Evolutionary conservation across 1,140 invertebrate species (phyloP), one percentile per base, ranked within the genome.

Genomic region (Heliconius nattereri): DNA sequence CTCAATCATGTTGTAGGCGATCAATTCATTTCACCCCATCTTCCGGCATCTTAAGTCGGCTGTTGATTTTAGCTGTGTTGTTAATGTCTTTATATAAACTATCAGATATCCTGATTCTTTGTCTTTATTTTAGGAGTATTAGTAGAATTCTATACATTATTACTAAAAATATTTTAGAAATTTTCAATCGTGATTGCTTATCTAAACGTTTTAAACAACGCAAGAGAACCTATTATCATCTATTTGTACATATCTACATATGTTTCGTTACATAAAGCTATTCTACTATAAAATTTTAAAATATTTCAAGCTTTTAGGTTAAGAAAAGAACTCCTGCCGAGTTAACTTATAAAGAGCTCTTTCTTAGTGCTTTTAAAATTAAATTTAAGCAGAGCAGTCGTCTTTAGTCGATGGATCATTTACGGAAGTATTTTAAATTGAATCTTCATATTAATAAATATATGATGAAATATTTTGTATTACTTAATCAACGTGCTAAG

Each of bases 321-420:
- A 66, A 66, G 60, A 66, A 66, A 66, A 66, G 60, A 66, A 60
- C 57, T 66, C 23, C 23, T 26, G 8, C 23, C 11, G 60, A 66
- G 23, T 66, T 66, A 66, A 29, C 23, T 66, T 66, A 26, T 66
- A 66, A 66, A 66, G 60, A 66, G 60, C 60, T 13, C 60, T 66
- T 66, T 66, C 60, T 66, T 66, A 66, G 60, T 66, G 60, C 60
- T 66, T 26, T 66, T 29, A 66, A 66, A 66, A 66, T 66, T 66
- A 66, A 66, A 66, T 66, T 66, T 66, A 66, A 66, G n/a, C 60
- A 66, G 26, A 66, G 60, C 60, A 66, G 60, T 66, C 60, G 26
- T 66, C 60, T n/a, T 66, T 66, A 66, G n/a, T 66, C 60, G 7
- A 26, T 26, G 60, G 60, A 66, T 66, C 60, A 66, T 66, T 66